Base-by-base conservation (phyloP, 92 coral and sea anemone species). In the Actinostola sp. region DNA sequence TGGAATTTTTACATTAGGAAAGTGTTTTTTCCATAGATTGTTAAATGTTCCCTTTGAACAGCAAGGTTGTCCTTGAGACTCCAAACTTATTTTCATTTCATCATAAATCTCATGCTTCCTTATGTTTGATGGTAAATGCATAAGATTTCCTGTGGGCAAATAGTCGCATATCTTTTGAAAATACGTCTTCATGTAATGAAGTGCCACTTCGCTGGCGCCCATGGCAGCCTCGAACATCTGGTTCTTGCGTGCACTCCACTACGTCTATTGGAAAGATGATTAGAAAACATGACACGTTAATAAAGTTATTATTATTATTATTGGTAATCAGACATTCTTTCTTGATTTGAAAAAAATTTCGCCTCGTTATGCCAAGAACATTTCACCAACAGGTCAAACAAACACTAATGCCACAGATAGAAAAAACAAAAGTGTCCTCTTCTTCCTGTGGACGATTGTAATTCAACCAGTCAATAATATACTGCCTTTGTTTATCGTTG, bases 1-100 rank as follows among this genome's bases (percentile, higher is more conserved):
- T 51, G 83, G 88, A 62, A 83, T 83, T 61, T 83, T 83, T 17
- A 83, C 82, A 38, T 70, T 59, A 5, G 83, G 63, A 31, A 61
- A 83, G 48, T 76, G 62, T 68, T 73, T 19, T 45, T 76, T 76
- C 48, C 88, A 68, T 24, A 83, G 69, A 42, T 60, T 50, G 36
- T 36, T 44, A 55, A 83, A 83, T 30, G 41, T 21, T 15, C 65
- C 29, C 28, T 76, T 35, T 23, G 78, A 55, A 63, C 88, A 83
- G 57, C 63, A 51, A 2, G 34, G 48, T 48, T 70, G 77, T 23
- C 88, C 83, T 60, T 83, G 83, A 0, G 83, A 62, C 21, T 16
- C 27, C 26, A 76, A 58, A 3, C 65, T 69, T 21, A 63, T 48
- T 41, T 76, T 67, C 82, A 83, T 70, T 60, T 83, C 83, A 8